Conservation (phyloP, 2,888 invertebrate genomes). For the Caenorhabditis sp. region DNA sequence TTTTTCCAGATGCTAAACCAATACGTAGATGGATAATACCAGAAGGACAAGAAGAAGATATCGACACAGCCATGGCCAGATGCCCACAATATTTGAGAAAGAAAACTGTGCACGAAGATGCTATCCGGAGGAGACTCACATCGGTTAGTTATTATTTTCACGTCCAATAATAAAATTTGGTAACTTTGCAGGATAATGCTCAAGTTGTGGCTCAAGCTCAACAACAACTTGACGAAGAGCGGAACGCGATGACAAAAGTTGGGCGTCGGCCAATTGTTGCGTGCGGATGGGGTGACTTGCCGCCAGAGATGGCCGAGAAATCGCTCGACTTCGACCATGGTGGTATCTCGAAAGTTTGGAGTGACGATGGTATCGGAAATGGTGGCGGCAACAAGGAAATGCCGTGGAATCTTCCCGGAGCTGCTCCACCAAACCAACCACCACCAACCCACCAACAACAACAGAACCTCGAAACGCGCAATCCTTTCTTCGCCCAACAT, state of each 20-base stretch:
- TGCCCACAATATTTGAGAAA: constrained; percentile 30
- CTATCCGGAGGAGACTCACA: constrained; percentile 18
- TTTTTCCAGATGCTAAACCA: constrained; percentile 27
- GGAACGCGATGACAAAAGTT: constrained; percentile 23
- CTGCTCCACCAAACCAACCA: background rate
- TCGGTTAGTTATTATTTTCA: too few relatives aligned
- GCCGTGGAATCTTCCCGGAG: constrained; percentile 27
- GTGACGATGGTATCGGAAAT: constrained; percentile 2
- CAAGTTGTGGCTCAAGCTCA: constrained; percentile 31
- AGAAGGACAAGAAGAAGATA: constrained; percentile 36
- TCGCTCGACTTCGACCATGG: background rate
- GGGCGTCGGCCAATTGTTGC: constrained; percentile 29
- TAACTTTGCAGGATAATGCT: too few relatives aligned
- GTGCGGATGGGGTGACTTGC: constrained; percentile 41
- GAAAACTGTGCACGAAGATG: constrained; percentile 35
- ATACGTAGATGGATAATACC: constrained; percentile 29
- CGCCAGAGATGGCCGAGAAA: constrained; percentile 16
- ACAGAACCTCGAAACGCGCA: constrained; percentile 23
- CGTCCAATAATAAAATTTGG: too few relatives aligned
- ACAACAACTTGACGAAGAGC: constrained; percentile 31
- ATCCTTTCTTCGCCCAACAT: constrained; percentile 43
- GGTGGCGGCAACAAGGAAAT: constrained; percentile 3
- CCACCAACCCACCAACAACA: constrained; percentile 9
- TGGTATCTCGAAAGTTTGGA: background rate
- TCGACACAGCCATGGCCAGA: constrained; percentile 30